A percentile compares a stretch with the other conserved stretches of the same genome.
Conservation (phyloP, 2,888 invertebrate genomes). For the Habroteleia sp. region DNA sequence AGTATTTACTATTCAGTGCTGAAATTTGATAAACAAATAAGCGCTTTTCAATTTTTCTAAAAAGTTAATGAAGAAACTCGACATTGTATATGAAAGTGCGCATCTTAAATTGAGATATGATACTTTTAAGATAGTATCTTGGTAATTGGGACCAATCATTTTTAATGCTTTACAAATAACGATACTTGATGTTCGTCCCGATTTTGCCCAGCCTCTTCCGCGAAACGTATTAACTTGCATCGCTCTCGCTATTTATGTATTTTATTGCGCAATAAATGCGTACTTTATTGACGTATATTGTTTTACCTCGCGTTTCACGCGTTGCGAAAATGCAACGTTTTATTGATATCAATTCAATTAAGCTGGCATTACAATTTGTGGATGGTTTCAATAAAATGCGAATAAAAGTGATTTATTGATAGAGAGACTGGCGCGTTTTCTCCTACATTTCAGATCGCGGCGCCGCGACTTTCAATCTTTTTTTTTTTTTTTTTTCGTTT, state of each 20-base stretch:
- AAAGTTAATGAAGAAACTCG: background rate
- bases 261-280: constrained; percentile 63
- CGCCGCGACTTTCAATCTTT: constrained; percentile 13
- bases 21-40: no score
- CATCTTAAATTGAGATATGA: constrained; percentile 46
- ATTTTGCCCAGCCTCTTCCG: constrained; percentile 58
- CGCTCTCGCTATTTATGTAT: constrained; percentile 56
- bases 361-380: constrained; percentile 48
- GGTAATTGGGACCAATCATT: constrained; percentile 54
- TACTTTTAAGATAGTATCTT: constrained; percentile 35
- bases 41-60: background rate
- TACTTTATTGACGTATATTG: constrained; percentile 59
- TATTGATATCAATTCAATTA: constrained; percentile 62
- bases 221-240: constrained; percentile 48
- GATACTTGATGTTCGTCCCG: constrained; percentile 43
- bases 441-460: background rate
- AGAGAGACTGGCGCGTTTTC: constrained; percentile 12
- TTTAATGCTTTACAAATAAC: constrained; percentile 58
- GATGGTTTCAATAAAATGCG: constrained; percentile 54
- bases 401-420: constrained; percentile 59
- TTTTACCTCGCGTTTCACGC: constrained; percentile 51
- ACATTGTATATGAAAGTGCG: background rate
- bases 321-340: constrained; percentile 52
- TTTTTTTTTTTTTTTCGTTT: constrained; percentile 1
- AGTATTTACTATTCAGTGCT: no score